phyloP scores from a whole-genome alignment of 1,140 invertebrate genomes.

The Cydia strobilella region DNA sequence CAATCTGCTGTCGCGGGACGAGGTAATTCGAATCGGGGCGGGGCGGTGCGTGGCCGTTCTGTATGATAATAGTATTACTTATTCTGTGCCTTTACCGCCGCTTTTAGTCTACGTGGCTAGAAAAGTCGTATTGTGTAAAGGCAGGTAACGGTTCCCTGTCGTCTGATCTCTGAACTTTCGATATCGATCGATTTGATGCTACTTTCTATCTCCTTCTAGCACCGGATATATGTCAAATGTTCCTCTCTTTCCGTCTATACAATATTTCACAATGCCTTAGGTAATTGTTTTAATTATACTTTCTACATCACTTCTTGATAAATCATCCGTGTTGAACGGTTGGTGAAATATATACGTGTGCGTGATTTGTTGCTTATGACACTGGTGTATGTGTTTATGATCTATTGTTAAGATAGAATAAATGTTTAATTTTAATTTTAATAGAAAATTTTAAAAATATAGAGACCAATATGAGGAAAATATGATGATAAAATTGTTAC shows the following conservation, averaged over 20 bases:
- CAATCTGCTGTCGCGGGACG: too few species aligned
- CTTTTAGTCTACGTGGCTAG: slow-evolving; percentile 24
- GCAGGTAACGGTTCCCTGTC: slow-evolving; percentile 69
- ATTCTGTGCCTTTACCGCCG: too few species aligned
- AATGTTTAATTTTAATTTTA: too few species aligned
- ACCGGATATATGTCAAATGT: slow-evolving; percentile 28
- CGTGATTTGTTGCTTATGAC: background rate
- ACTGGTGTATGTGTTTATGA: background rate
- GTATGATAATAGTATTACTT: too few species aligned
- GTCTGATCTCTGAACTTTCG: slow-evolving; percentile 50
- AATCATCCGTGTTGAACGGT: slow-evolving; percentile 10
- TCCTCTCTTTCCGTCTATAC: slow-evolving; percentile 36
- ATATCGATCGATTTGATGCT: slow-evolving; percentile 50
- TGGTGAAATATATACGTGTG: slow-evolving; percentile 4
- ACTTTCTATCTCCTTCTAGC: slow-evolving; percentile 38
- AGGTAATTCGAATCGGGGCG: too few species aligned
- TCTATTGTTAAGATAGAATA: background rate
- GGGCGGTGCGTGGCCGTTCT: too few species aligned
- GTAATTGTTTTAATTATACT: slow-evolving; percentile 43
- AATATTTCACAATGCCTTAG: slow-evolving; percentile 40
- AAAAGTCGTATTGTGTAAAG: slow-evolving; percentile 67
- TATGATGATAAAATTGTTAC: too few species aligned
- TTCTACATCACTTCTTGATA: slow-evolving; percentile 26
- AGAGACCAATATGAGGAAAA: too few species aligned
- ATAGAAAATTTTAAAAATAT: too few species aligned